A percentile compares a stretch with the other conserved stretches of the same genome.
Evolutionary conservation across 2,113 vertebrate genomes (phyloP).

Genomic region (Ameiurus melas): DNA sequence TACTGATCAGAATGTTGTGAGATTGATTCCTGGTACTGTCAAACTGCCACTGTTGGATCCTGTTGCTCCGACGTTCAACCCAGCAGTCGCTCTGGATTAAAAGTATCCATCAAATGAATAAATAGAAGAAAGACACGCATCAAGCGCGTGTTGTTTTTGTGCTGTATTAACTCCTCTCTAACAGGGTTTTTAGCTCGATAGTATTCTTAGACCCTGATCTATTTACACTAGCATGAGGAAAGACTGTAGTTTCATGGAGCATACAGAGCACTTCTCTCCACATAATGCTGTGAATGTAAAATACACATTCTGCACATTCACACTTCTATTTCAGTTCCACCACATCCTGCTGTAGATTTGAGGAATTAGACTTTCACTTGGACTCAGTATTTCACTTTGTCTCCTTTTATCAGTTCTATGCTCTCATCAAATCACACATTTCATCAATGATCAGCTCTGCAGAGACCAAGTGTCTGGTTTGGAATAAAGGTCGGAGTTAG

Average conservation of each 20-base stretch:
- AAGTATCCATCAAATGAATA: not conserved
- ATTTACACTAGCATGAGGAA: not conserved
- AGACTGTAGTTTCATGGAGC: not conserved
- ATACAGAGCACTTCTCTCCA: not conserved
- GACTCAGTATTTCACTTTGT: not conserved
- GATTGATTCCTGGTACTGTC: not conserved
- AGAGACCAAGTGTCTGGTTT: not conserved
- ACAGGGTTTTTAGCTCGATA: not conserved
- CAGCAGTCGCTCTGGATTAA: not conserved
- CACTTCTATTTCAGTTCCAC: not conserved
- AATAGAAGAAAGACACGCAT: not conserved
- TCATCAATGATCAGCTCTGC: not conserved
- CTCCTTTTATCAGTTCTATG: not conserved
- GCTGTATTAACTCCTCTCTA: not conserved
- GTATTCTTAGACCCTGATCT: not conserved
- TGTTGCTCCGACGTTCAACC: not conserved
- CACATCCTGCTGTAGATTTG: not conserved
- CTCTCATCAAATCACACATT: not conserved
- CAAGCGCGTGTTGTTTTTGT: not conserved
- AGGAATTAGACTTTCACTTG: not conserved
- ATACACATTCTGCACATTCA: not conserved
- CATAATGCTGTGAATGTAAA: not conserved
- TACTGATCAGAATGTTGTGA: not conserved
- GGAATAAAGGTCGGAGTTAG: conserved; percentile 9
- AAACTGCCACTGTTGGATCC: not conserved